A percentile compares a stretch with the other conserved stretches of the same genome.
Evolutionary conservation across 2,113 vertebrate species (phyloP).

Genomic region (Nerophis ophidion): DNA sequence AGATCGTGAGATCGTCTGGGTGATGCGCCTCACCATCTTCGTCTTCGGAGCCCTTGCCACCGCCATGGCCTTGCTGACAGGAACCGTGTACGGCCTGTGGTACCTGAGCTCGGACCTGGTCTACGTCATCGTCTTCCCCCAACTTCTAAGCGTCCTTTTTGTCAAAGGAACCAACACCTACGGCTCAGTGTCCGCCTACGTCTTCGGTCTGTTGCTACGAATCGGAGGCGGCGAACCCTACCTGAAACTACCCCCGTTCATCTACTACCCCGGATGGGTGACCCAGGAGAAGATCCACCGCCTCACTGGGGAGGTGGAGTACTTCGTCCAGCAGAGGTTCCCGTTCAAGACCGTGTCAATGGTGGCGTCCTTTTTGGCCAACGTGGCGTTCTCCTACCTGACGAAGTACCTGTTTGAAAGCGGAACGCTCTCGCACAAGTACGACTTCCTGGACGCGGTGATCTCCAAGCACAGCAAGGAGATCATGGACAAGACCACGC

Average conservation of each 20-base stretch:
- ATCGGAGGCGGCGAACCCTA: slow-evolving; percentile 93
- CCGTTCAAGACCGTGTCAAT: slow-evolving; percentile 93
- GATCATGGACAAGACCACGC: slow-evolving; percentile 93
- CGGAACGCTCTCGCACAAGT: slow-evolving; percentile 85
- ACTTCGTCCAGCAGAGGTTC: slow-evolving; percentile 82
- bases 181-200: slow-evolving; percentile 84
- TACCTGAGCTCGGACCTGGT: slow-evolving; percentile 96
- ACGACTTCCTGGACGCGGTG: slow-evolving; percentile 90
- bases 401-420: slow-evolving; percentile 94
- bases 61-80: slow-evolving; percentile 89
- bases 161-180: slow-evolving; percentile 95
- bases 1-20: slow-evolving; percentile 92
- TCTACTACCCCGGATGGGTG: slow-evolving; percentile 86
- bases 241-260: slow-evolving; percentile 86
- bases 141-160: slow-evolving; percentile 92
- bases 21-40: slow-evolving; percentile 90
- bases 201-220: slow-evolving; percentile 85
- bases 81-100: slow-evolving; percentile 94
- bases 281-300: slow-evolving; percentile 58
- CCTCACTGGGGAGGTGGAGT: slow-evolving; percentile 64
- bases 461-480: slow-evolving; percentile 91
- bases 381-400: slow-evolving; percentile 82
- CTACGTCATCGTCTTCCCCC: slow-evolving; percentile 97
- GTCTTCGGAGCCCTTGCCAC: slow-evolving; percentile 91
- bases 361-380: slow-evolving; percentile 84